Base-by-base conservation (phyloP, 2,888 invertebrate genomes). In the Hypercompe scribonia region DNA sequence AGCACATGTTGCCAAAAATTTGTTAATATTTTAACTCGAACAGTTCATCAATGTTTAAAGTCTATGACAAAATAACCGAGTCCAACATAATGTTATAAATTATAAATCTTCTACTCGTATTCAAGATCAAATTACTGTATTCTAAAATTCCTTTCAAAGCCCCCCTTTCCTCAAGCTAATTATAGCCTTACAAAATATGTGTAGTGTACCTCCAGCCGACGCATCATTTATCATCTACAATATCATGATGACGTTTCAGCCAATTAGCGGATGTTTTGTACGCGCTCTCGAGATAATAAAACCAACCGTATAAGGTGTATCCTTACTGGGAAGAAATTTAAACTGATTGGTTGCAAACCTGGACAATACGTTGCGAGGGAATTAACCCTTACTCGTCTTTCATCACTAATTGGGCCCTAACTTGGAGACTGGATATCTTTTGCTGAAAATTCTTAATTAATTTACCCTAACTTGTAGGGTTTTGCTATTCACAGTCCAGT, bases 251-350 rank as follows among this genome's bases (percentile, higher is more conserved):
- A 92, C 90, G 89, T 90, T 88, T 87, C 90, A 90, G 91, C 92
- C 93, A 94, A 94, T 94, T 94, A 94, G 92, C 83, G 87, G 82
- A 88, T 88, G 91, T 90, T 90, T 90, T 88, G 89, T 89, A 86
- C 88, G 82, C 84, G 71, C 79, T 75, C 86, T 88, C 87, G 87
- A 81, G 83, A 90, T 91, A 90, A 89, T 90, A 89, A 87, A 86
- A 87, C 81, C 81, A 76, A 74, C 91, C 91, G 80, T 92, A 89
- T 90, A 93, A 70, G 91, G 91, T 75, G 70, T 78, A 81, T 79
- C 93, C 93, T 88, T 94, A 92, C 89, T 88, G 89, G 90, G 93
- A 61, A 80, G 88, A 91, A 93, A 93, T 93, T 93, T 93, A 94
- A 94, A 91, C 93, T 93, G 93, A 95, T 94, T 93, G 93, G 93